phyloP scores from a whole-genome alignment of 2,888 invertebrate genomes.

The Campoplex capitator region DNA sequence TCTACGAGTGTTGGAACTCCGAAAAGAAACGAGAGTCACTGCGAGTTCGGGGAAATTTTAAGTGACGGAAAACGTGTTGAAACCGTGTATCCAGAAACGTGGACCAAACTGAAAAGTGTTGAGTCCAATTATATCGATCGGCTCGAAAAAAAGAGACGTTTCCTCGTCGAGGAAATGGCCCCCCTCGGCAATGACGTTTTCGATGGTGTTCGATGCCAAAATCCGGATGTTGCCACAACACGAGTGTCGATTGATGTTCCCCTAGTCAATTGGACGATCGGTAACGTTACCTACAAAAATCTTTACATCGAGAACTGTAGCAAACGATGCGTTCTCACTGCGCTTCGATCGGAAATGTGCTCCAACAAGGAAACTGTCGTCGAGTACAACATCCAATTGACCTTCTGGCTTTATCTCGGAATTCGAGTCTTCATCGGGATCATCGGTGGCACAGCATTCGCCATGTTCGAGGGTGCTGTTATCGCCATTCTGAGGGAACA shows the following conservation, averaged over 20 bases:
- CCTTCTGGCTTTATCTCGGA: conserved; percentile 90
- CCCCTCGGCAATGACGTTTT: conserved; percentile 66
- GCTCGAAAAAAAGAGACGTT: conserved; percentile 70
- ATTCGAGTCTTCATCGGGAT: conserved; percentile 88
- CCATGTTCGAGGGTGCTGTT: conserved; percentile 93
- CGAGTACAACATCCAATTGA: conserved; percentile 88
- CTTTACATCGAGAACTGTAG: conserved; percentile 86
- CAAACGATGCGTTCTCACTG: conserved; percentile 87
- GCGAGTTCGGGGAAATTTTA: conserved; percentile 57
- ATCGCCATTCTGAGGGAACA: conserved; percentile 91
- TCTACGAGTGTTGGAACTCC: conserved; percentile 37
- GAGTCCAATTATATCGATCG: conserved; percentile 73
- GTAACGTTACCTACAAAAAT: conserved; percentile 81
- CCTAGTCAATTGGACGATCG: conserved; percentile 82
- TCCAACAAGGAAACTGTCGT: conserved; percentile 87
- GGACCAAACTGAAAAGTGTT: conserved; percentile 72
- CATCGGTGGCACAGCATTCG: conserved; percentile 91
- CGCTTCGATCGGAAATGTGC: conserved; percentile 87
- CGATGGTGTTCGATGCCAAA: conserved; percentile 72
- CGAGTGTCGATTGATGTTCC: conserved; percentile 84
- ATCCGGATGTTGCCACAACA: conserved; percentile 83
- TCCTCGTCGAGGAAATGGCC: conserved; percentile 64
- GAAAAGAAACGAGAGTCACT: conserved; percentile 42
- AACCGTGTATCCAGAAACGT: conserved; percentile 68
- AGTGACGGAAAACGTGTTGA: conserved; percentile 28